Base-by-base conservation (phyloP, 2,797 vertebrate species). In the Threskiornis aethiopicus region DNA sequence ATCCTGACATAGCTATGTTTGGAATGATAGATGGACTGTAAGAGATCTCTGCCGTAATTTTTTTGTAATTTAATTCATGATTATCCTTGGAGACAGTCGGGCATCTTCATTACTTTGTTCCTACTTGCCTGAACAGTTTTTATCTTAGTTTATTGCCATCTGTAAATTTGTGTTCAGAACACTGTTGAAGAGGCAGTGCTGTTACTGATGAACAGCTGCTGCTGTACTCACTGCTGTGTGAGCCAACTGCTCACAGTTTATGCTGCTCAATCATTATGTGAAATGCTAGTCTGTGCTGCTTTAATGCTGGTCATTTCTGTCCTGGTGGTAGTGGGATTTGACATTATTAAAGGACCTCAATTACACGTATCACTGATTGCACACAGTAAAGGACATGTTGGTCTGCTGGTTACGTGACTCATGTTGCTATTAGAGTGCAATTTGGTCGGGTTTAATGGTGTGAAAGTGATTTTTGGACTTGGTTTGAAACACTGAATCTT, bases 161-260 rank as follows among this genome's bases (percentile, higher is more conserved):
- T 90, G 80, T 75, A 89, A 29, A 28, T 87, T 20, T 82, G 71
- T 52, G 67, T 42, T 84, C 31, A 52, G 80, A 64, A 4, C 47
- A 41, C 58, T 18, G 55, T 3, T 69, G 83, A 65, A 81, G 93
- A 84, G 67, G 78, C 84, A 92, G 85, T 14, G 64, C 83, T 61
- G 90, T 26, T 24, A 13, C 7, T 44, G 80, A 67, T 15, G 77
- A 91, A 26, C 93, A 91, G 92, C 89, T 93, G 96, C 89, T 95
- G 75, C 84, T 47, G 42, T 35, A n/a, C 83, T 75, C 37, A 11
- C 66, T 84, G 90, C 91, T 70, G 78, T 2, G 55, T 26, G 59
- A 82, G 80, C 93, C 95, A 95, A 10, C 42, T 91, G 77, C 85
- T 95, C 61, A 0, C 65, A 2, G n/a, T 57, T 49, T 22, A 6